Base-by-base conservation (phyloP, 2,888 invertebrate species). In the Cephus nigrinus region DNA sequence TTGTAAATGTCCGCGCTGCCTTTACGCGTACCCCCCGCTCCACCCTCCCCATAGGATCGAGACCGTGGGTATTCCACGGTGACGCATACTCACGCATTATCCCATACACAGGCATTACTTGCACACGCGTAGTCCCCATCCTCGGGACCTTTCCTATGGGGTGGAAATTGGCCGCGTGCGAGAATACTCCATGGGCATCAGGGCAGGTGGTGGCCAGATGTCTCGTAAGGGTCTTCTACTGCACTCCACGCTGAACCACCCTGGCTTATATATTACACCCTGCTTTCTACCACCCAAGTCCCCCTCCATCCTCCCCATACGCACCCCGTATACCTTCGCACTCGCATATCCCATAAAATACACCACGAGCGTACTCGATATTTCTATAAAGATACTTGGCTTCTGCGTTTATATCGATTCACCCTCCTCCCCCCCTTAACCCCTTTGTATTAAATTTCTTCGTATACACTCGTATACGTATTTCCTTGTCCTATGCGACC, bases 191-290 rank as follows among this genome's bases (percentile, higher is more conserved):
- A 86, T 86, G 88, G 87, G 87, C 88, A 89, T 90, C 86, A 84
- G 86, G 90, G 91, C 91, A 91, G 91, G 91, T 91, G 91, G 90
- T 90, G 88, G 85, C 90, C 91, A 91, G 91, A 91, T 91, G 91
- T 91, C 90, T 88, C 78, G 74, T 71, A 31, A 71, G 71, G 32
- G 71, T 23, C 71, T 71, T 55, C 55, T 55, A 55, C 55, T 55
- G 23, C 23, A 55, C 55, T 55, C 55, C 23, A 55, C 55, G 55
- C 5, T 23, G 3, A 55, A 55, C 55, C 55, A 55, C 23, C 55
- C 23, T 23, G 23, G 55, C 55, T 55, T 55, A 55, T 55, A 55
- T 55, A 55, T 55, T 55, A 55, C 55, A 23, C 55, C 55, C 55
- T 55, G 23, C 23, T 9, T 55, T 23, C 55, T 23, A 55, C 55